Conservation (phyloP, 2,797 vertebrate genomes). For the Chelmon rostratus region DNA sequence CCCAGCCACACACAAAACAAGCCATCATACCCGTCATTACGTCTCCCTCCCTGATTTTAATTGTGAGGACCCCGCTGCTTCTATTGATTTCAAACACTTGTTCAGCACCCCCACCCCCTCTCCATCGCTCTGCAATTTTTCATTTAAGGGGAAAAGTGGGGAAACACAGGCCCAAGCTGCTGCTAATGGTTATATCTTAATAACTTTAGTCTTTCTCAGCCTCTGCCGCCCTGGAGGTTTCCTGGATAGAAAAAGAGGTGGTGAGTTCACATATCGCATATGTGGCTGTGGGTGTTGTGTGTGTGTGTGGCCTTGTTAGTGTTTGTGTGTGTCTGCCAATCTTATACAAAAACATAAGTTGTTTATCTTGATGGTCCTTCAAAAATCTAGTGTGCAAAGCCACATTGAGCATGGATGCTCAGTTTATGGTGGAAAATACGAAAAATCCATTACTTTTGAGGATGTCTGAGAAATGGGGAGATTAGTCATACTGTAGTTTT, state of each 20-base stretch:
- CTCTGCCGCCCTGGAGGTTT: conserved; percentile 1
- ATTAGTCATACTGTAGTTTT: conserved; percentile 20
- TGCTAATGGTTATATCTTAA: conserved; percentile 6
- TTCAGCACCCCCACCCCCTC: conserved; percentile 7
- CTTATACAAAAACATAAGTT: conserved; percentile 10
- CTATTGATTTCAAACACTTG: conserved; percentile 59
- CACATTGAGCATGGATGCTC: neutral
- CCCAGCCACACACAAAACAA: conserved; percentile 43
- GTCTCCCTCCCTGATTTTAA: conserved; percentile 62
- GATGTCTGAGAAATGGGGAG: neutral
- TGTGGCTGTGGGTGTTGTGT: neutral
- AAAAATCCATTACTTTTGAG: conserved; percentile 9
- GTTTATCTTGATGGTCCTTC: conserved; percentile 14
- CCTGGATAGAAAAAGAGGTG: neutral
- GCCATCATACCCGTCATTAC: conserved; percentile 39
- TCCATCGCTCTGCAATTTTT: conserved; percentile 8
- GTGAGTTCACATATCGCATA: neutral
- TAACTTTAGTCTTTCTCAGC: neutral
- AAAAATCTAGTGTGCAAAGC: neutral
- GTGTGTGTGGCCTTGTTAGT: neutral
- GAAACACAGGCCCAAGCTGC: neutral
- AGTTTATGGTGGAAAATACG: neutral
- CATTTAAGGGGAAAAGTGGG: conserved; percentile 6
- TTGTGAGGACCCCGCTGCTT: conserved; percentile 49
- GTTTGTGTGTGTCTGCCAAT: neutral